phyloP scores from a whole-genome alignment of 1,140 invertebrate species.

The Drosophila kurseongensis region DNA sequence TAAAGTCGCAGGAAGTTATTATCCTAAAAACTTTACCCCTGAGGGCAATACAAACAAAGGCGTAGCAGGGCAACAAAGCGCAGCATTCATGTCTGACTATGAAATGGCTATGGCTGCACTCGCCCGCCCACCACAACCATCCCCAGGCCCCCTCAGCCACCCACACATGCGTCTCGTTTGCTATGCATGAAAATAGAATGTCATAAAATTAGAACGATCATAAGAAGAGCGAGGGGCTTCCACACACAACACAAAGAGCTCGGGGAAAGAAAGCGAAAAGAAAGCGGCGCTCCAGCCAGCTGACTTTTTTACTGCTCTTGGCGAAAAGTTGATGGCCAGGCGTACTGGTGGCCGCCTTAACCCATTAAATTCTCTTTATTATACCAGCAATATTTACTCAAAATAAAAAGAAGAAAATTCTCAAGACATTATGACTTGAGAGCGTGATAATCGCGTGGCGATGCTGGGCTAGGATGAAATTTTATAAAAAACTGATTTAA shows the following conservation, averaged over 20 bases:
- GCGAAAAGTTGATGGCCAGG: slow-evolving; percentile 75
- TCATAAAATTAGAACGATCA: slow-evolving; percentile 82
- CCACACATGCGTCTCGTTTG: slow-evolving; percentile 46
- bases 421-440: slow-evolving; percentile 27
- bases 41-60: slow-evolving; percentile 83
- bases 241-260: slow-evolving; percentile 26
- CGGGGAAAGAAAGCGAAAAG: slow-evolving; percentile 51
- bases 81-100: slow-evolving; percentile 80
- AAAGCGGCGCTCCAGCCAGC: slow-evolving; percentile 48
- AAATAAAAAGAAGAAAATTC: slow-evolving; percentile 43
- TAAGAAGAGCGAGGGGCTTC: slow-evolving; percentile 33
- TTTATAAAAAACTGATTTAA: slow-evolving; percentile 9
- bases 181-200: slow-evolving; percentile 81
- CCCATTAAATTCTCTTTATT: slow-evolving; percentile 75
- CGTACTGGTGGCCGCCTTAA: slow-evolving; percentile 66
- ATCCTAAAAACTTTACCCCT: slow-evolving; percentile 84
- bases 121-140: slow-evolving; percentile 3
- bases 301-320: slow-evolving; percentile 77
- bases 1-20: slow-evolving; percentile 84
- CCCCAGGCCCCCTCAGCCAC: slow-evolving; percentile 11
- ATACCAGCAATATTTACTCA: slow-evolving; percentile 61
- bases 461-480: neutral
- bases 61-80: slow-evolving; percentile 79
- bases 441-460: slow-evolving; percentile 21
- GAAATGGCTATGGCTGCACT: slow-evolving; percentile 67